Base-by-base conservation (phyloP, 2,888 invertebrate genomes). In the Oligia strigilis region DNA sequence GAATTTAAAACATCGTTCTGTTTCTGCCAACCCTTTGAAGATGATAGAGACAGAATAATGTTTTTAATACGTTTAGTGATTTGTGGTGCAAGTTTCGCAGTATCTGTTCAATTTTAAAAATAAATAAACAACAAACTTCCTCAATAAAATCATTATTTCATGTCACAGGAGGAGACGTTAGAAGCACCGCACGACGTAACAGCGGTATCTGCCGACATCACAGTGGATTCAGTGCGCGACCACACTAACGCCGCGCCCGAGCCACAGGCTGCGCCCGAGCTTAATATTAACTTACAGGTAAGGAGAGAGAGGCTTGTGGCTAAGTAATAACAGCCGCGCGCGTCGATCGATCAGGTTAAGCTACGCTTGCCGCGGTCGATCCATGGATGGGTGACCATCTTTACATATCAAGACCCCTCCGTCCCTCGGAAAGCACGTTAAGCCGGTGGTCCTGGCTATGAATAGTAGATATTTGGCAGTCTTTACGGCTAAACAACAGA, bases 151-250 rank as follows among this genome's bases (percentile, higher is more conserved):
- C 9, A 40, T 23, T 40, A 5, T 23, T 40, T 40, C 3, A 23
- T 40, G 5, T 17, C 17, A 43, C 95, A 97, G 91, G 97, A 97
- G 85, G 97, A 95, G 78, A 93, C 93, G 17, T 90, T 90, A 5
- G 96, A 95, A 78, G 93, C 96, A 11, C 94, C 93, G 23, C 96
- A 96, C 88, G 96, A 97, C 93, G 95, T 96, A 86, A 98, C 97
- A 93, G 98, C 93, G 83, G 97, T 93, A 92, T 97, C 94, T 89
- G 99, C 98, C 29, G 99, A 99, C 95, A 99, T 99, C 93, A 99
- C 99, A 6, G 98, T 99, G 86, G 99, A 99, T 97, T 99, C 99
- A 55, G 99, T 99, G 73, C 98, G 98, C 87, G 99, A 99, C 96
- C 99, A 99, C 97, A 97, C 98, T 65, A 91, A 87, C 85, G 92